Percentiles rank a stretch among this genome's conserved stretches.
Conservation (phyloP, 2,113 vertebrate genomes). For the Bucco capensis region DNA sequence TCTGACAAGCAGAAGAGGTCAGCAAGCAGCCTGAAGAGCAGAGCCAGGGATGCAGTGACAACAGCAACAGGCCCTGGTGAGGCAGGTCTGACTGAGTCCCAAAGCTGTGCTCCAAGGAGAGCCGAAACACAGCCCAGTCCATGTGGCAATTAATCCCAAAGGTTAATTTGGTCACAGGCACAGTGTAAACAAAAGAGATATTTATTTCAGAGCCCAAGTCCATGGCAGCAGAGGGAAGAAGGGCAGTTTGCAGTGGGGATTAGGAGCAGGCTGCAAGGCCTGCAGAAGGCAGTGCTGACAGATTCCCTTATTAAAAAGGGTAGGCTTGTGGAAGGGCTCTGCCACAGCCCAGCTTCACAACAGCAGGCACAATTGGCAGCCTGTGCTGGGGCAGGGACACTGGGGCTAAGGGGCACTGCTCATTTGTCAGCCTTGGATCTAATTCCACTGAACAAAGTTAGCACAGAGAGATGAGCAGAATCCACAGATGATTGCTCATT, state of each 20-base stretch:
- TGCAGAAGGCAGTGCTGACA: slow-evolving; percentile 78
- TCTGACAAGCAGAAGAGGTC: not conserved
- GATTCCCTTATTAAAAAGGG: slow-evolving; percentile 83
- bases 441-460: slow-evolving; percentile 84
- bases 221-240: slow-evolving; percentile 22
- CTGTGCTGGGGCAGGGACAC: slow-evolving; percentile 70
- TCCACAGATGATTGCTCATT: slow-evolving; percentile 81
- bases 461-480: slow-evolving; percentile 79
- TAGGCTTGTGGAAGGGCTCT: slow-evolving; percentile 56
- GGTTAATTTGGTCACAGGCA: slow-evolving; percentile 74
- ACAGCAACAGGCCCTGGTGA: not conserved
- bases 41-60: not conserved
- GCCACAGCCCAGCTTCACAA: slow-evolving; percentile 64
- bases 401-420: slow-evolving; percentile 70
- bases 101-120: not conserved
- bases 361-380: slow-evolving; percentile 74
- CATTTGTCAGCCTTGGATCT: slow-evolving; percentile 88
- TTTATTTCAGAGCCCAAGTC: slow-evolving; percentile 64
- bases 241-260: slow-evolving; percentile 69
- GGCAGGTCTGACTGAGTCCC: slow-evolving; percentile 9
- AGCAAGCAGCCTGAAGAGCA: not conserved
- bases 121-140: slow-evolving; percentile 28
- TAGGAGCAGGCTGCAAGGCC: slow-evolving; percentile 71
- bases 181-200: slow-evolving; percentile 75
- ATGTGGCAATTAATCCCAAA: slow-evolving; percentile 69